Evolutionary conservation across 2,113 vertebrate species (phyloP).

Genomic region (Phasianus colchicus): DNA sequence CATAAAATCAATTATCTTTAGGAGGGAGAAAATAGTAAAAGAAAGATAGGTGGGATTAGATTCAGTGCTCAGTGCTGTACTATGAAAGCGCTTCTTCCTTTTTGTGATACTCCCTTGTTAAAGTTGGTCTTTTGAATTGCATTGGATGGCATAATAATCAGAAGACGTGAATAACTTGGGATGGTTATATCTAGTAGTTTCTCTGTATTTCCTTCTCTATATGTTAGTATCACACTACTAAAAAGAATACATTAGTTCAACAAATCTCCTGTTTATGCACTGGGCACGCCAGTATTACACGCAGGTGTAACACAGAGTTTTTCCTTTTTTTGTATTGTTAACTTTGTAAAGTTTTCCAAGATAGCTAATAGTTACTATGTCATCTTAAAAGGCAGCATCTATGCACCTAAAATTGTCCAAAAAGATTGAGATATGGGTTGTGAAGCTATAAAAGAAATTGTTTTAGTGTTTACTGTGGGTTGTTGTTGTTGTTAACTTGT

Average conservation of each 20-base stretch:
- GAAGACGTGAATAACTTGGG: not conserved
- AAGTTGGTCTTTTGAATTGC: not conserved
- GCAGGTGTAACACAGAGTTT: not conserved
- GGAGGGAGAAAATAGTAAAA: not conserved
- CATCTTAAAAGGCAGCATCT: not conserved
- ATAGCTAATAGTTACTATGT: not conserved
- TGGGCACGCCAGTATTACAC: not conserved
- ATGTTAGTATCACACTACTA: not conserved
- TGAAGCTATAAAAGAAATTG: not conserved
- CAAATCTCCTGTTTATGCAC: not conserved
- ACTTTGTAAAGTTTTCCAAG: not conserved
- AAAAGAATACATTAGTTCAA: not conserved
- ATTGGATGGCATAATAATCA: not conserved
- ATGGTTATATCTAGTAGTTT: not conserved
- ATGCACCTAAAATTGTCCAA: not conserved
- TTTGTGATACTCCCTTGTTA: not conserved
- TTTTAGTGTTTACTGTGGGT: not conserved
- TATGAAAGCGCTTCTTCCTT: not conserved
- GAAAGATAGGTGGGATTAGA: not conserved
- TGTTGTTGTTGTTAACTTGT: not conserved
- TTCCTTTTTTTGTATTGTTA: not conserved
- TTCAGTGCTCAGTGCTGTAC: not conserved
- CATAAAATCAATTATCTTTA: not conserved
- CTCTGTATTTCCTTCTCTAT: not conserved
- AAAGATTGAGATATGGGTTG: not conserved